Conservation (phyloP, 1,140 invertebrate genomes). For the Caenorhabditis brenneri region DNA sequence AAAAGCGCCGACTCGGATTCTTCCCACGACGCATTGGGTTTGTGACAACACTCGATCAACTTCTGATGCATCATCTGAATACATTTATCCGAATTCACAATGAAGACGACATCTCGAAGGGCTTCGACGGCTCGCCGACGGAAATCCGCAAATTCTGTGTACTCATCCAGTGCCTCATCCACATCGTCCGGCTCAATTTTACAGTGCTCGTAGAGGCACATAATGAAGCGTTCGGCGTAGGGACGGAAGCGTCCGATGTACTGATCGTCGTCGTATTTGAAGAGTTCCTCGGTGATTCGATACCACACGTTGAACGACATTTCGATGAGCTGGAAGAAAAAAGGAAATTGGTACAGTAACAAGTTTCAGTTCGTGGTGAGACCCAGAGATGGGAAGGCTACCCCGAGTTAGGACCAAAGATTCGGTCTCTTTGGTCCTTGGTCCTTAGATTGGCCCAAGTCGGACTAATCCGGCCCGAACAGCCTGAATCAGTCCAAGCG, state of each 20-base stretch:
- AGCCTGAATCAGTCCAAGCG: too few species aligned
- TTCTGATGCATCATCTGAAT: conserved; percentile 80
- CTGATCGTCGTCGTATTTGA: conserved; percentile 82
- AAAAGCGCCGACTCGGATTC: conserved; percentile 90
- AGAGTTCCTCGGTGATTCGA: conserved; percentile 88
- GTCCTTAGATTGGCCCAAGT: too few species aligned
- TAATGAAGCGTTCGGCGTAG: conserved; percentile 38
- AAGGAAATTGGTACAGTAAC: neutral
- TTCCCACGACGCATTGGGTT: conserved; percentile 81
- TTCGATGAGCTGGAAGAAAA: conserved; percentile 81
- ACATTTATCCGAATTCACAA: conserved; percentile 87
- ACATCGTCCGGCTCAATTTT: conserved; percentile 46
- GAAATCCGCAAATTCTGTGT: conserved; percentile 39
- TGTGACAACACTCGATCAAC: conserved; percentile 66
- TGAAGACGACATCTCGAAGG: conserved; percentile 96
- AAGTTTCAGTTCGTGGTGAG: too few species aligned
- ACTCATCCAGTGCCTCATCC: neutral
- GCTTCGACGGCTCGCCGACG: conserved; percentile 76
- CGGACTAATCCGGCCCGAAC: too few species aligned
- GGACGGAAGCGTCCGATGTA: conserved; percentile 73
- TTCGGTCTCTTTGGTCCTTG: too few species aligned
- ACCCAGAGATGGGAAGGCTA: too few species aligned
- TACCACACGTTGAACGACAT: conserved; percentile 98
- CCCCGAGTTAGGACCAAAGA: too few species aligned
- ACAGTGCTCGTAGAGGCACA: conserved; percentile 45